Percentiles rank a stretch among this genome's conserved stretches.
Conservation (phyloP, 2,888 invertebrate species). For the Pedicia rivosa region DNA sequence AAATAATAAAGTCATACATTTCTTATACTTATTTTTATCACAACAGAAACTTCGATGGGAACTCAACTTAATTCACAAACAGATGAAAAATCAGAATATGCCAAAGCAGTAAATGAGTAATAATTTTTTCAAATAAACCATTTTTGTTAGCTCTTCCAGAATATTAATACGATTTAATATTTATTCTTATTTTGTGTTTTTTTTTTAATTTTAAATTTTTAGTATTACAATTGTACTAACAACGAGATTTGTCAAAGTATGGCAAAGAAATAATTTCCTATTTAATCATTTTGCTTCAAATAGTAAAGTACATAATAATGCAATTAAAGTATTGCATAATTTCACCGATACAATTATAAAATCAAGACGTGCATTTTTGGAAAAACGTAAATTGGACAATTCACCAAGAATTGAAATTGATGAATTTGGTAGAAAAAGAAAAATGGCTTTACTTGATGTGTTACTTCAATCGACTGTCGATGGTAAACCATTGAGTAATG, state of each 20-base stretch:
- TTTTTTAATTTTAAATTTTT: too few relatives aligned
- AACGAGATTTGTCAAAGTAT: slow-evolving; percentile 19
- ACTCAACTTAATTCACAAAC: slow-evolving; percentile 48
- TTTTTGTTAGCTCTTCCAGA: too few relatives aligned
- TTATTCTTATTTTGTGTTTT: slow-evolving; percentile 8
- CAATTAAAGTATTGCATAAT: slow-evolving; percentile 26
- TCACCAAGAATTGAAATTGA: slow-evolving; percentile 11
- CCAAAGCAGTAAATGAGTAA: slow-evolving; percentile 51
- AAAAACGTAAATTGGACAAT: background rate
- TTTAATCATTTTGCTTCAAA: slow-evolving; percentile 13
- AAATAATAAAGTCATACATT: too few relatives aligned
- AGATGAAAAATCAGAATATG: slow-evolving; percentile 45
- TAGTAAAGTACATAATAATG: slow-evolving; percentile 7
- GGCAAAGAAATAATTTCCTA: slow-evolving; percentile 19
- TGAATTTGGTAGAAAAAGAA: slow-evolving; percentile 35
- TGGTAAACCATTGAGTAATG: slow-evolving; percentile 36
- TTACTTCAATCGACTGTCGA: slow-evolving; percentile 39
- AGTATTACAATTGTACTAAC: slow-evolving; percentile 20
- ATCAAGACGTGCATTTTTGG: slow-evolving; percentile 17
- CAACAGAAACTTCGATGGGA: slow-evolving; percentile 70
- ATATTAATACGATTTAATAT: background rate
- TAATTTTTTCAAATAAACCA: too few relatives aligned
- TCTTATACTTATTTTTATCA: too few relatives aligned
- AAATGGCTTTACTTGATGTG: slow-evolving; percentile 47
- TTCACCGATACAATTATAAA: slow-evolving; percentile 32